Evolutionary conservation across 2,888 invertebrate species (phyloP), one percentile per base, ranked within the genome.

Genomic region (Oithona nana): DNA sequence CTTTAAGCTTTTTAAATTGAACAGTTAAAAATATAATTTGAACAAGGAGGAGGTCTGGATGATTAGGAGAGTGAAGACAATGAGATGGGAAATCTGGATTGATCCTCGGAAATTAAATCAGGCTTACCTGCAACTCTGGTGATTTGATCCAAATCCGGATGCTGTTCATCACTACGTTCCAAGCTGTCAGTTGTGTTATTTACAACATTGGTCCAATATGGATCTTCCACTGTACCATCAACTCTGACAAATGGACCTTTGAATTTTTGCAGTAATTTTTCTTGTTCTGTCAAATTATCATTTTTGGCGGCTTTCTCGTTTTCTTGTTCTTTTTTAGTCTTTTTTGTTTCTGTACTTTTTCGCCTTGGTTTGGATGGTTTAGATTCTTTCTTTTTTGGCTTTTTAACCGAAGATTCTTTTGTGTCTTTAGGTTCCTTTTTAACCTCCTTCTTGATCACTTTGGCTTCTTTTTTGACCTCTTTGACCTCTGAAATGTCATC

Each of bases 171-270:
- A 26, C 16, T 16, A 57, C 20, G 57, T 4, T 24, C 29, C 16
- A 59, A 28, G 28, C 26, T 20, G 29, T 59, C 59, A 22, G n/a
- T 28, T 22, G 59, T 2, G 28, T 22, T 49, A 20, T 59, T 59
- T 24, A 59, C 29, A 24, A 59, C 49, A 24, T 59, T 59, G 48
- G 28, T 59, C 59, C 59, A 59, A 1, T n/a, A n/a, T 2, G 59
- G 59, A 24, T 59, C 29, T 20, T 22, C n/a, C 24, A 49, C 22
- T 28, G 49, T 50, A 16, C 59, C 59, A 1, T n/a, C 49, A 6
- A 59, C 49, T 8, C 50, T 24, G 6, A 59, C 48, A n/a, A 59
- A 59, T 24, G 59, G 59, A 11, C 59, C 59, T 11, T 59, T 59
- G 59, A 48, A 59, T n/a, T 59, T 48, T 16, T 48, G 26, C 28